Evolutionary conservation across 2,888 invertebrate genomes (phyloP), one percentile per base, ranked within the genome.

Genomic region (Scaeva pyrastri): DNA sequence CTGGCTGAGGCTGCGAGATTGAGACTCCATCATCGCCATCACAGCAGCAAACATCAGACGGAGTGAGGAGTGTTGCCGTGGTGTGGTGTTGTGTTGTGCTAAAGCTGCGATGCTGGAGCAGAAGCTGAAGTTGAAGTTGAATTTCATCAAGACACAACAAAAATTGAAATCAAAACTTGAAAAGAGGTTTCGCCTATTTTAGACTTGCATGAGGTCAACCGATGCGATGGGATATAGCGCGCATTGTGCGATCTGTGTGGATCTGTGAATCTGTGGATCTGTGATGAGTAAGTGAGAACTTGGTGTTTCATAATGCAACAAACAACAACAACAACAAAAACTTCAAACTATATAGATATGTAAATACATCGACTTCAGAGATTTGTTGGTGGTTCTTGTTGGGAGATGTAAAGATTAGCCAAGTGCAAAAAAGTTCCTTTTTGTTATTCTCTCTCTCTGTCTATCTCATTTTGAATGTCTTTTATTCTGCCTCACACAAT

Each of bases 241-340:
- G 66, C 48, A 12, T 6, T 48, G 19, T 64, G 45, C 16, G 64
- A 64, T 64, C 64, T n/a, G n/a, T n/a, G n/a, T n/a, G n/a, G n/a
- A n/a, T n/a, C n/a, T n/a, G n/a, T n/a, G n/a, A n/a, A n/a, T n/a
- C n/a, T n/a, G n/a, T n/a, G n/a, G n/a, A n/a, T n/a, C n/a, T 68
- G 66, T 77, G 86, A 82, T 86, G 86, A 86, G 86, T 86, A 86
- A 86, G 86, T 82, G 82, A 86, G 86, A 82, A 78, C 86, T 78
- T 71, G 64, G 74, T 82, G 86, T 78, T 86, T 86, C 86, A 82
- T 81, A 78, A 82, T 74, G 45, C 10, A 62, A 16, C 26, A 64
- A 26, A 41, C 12, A 41, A 16, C 26, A 64, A 26, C 23, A 36
- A 48, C 6, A 48, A 48, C 10, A 45, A 48, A 36, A 66, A 66